Percentiles rank a stretch among this genome's conserved stretches.
These are phyloP conservation scores for Lates calcarifer DNA, from an alignment of 2,113 vertebrate genomes.

Conservation along the genomic window DNA sequence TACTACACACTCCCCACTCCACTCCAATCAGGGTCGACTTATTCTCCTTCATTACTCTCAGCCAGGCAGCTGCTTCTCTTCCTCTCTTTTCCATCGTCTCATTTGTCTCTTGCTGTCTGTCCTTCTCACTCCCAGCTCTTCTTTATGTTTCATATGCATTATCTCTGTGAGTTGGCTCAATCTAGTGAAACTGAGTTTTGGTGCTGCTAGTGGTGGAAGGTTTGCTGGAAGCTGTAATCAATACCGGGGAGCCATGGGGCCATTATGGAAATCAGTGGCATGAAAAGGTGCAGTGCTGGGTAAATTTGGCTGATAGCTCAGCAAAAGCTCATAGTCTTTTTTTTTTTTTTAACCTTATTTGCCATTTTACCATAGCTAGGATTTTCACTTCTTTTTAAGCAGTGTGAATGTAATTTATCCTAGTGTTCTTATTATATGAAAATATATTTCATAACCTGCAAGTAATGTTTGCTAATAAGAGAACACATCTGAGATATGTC, in stretches of 20 bases:
- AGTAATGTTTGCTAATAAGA: too few relatives aligned
- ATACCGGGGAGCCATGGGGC: constrained; percentile 65
- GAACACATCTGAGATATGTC: too few relatives aligned
- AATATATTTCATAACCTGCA: too few relatives aligned
- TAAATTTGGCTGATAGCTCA: constrained; percentile 33
- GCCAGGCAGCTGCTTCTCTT: constrained; percentile 73
- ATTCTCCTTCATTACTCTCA: constrained; percentile 73
- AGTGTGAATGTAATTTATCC: neutral
- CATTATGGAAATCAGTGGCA: constrained; percentile 78
- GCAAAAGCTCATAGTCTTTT: neutral
- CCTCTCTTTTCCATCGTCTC: constrained; percentile 35
- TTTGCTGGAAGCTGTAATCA: constrained; percentile 72
- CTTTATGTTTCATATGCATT: constrained; percentile 67
- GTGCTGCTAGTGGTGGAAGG: constrained; percentile 47
- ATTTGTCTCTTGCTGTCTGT: constrained; percentile 48
- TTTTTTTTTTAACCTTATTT: neutral
- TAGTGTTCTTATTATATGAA: too few relatives aligned
- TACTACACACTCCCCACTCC: constrained; percentile 43
- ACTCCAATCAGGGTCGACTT: constrained; percentile 76
- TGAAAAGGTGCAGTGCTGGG: constrained; percentile 49
- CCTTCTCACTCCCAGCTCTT: constrained; percentile 21
- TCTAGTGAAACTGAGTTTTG: constrained; percentile 77
- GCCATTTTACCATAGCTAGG: neutral
- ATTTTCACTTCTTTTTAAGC: neutral
- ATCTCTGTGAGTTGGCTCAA: constrained; percentile 75